phyloP scores from a whole-genome alignment of 2,113 vertebrate genomes.

The Pimephales promelas region DNA sequence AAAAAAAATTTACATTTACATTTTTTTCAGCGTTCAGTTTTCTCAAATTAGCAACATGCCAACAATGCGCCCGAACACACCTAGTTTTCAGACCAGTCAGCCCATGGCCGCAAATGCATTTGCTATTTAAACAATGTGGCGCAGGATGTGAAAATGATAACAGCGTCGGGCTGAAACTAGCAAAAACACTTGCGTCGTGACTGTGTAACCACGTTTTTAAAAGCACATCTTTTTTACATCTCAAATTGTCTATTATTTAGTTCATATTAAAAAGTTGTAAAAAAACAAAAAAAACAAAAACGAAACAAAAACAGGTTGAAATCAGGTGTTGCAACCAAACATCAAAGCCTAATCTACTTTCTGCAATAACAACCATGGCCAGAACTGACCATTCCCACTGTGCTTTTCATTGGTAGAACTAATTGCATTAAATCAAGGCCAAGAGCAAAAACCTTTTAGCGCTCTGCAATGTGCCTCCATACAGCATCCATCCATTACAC shows the following conservation, averaged over 20 bases:
- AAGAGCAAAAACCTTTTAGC: background rate
- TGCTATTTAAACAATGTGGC: no score
- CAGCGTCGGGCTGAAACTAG: no score
- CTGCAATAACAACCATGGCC: background rate
- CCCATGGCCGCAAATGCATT: no score
- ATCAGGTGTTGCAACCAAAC: background rate
- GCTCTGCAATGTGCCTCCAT: background rate
- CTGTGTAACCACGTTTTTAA: background rate
- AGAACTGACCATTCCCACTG: background rate
- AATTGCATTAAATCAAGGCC: conserved; percentile 27
- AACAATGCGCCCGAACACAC: no score
- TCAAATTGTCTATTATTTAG: background rate
- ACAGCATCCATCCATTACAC: conserved; percentile 13
- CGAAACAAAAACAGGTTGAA: background rate
- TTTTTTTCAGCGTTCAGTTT: no score
- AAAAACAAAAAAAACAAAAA: background rate
- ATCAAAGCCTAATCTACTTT: background rate
- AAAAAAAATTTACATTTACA: no score
- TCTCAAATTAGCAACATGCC: no score
- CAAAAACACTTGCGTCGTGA: no score
- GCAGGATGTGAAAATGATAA: no score
- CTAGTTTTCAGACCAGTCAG: no score
- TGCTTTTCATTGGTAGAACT: conserved; percentile 19
- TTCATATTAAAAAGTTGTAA: background rate
- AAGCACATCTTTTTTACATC: background rate